Base-by-base conservation (phyloP, 30 jellyfish, hydroid and myxozoan species). In the Aurelia aurita complex sp. Pacific region DNA sequence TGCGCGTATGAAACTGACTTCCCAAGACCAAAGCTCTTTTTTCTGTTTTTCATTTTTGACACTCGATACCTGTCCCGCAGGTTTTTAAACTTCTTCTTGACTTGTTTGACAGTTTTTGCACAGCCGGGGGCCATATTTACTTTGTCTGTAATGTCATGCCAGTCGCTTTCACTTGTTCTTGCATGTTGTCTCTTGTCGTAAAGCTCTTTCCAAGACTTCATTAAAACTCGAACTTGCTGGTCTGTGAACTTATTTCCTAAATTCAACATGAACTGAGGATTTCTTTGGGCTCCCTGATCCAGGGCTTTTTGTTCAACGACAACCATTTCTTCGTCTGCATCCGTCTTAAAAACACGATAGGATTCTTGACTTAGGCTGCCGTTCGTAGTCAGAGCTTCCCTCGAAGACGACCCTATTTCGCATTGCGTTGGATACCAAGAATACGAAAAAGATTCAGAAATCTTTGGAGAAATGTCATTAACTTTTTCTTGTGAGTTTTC, bases 91-190 rank as follows among this genome's bases (percentile, higher is more conserved):
- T 84, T 84, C 76, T 84, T 84, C 54, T 84, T 84, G 81, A 84
- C 93, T 74, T 84, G 93, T 40, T 84, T 84, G 60, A 84, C 72
- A 10, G 93, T 84, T 84, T 84, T 84, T 68, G 84, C 84, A 64
- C 75, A 71, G 61, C 93, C 93, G 33, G 93, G 93, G 67, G 87
- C 93, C 93, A 84, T 84, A 77, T 84, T 84, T 1, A 84, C 93
- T 52, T 42, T 62, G 76, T 84, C 85, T 64, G 93, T 84, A 23
- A 84, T 84, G 43, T 84, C 87, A 51, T 77, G 93, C 93, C 93
- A 84, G 79, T 84, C 93, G 23, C 74, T 70, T 34, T 84, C 87
- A 67, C 87, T 17, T 11, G 87, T 84, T 42, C 87, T 86, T 9
- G 72, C 43, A 42, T 73, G 82, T 46, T 63, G 81, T 32, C 84